Evolutionary conservation across 2,113 vertebrate genomes (phyloP).

Genomic region (Albula goreensis): DNA sequence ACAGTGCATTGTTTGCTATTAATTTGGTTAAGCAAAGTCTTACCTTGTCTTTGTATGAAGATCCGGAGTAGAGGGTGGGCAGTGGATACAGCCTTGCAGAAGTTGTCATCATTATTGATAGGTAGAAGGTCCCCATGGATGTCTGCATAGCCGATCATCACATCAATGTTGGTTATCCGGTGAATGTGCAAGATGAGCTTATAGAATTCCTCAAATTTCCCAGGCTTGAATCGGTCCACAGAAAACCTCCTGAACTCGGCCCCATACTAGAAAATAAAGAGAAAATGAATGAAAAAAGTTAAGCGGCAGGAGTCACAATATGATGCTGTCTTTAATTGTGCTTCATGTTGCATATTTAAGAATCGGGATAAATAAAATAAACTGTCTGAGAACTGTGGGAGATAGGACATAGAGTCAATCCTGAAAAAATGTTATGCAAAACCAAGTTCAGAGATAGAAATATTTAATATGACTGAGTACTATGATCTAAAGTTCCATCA

Average conservation of each 20-base stretch:
- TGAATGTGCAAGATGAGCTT: slow-evolving; percentile 92
- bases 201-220: slow-evolving; percentile 97
- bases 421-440: not conserved
- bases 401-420: not conserved
- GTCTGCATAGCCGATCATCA: slow-evolving; percentile 95
- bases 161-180: slow-evolving; percentile 86
- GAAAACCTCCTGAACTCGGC: slow-evolving; percentile 97
- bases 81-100: slow-evolving; percentile 92
- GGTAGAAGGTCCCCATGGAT: slow-evolving; percentile 95
- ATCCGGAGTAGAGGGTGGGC: slow-evolving; percentile 91
- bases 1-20: no score
- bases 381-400: not conserved
- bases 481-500: not conserved
- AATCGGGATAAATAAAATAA: not conserved
- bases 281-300: not conserved
- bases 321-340: not conserved
- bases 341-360: not conserved
- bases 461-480: not conserved
- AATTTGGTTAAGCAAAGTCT: not conserved
- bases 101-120: slow-evolving; percentile 99
- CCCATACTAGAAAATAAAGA: slow-evolving; percentile 79
- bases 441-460: not conserved
- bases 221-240: slow-evolving; percentile 87
- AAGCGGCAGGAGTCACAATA: not conserved
- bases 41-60: slow-evolving; percentile 98